Percentiles rank a stretch among this genome's conserved stretches.
Evolutionary conservation across 2,888 invertebrate species (phyloP).

Genomic region (Chymomyza fuscimana): DNA sequence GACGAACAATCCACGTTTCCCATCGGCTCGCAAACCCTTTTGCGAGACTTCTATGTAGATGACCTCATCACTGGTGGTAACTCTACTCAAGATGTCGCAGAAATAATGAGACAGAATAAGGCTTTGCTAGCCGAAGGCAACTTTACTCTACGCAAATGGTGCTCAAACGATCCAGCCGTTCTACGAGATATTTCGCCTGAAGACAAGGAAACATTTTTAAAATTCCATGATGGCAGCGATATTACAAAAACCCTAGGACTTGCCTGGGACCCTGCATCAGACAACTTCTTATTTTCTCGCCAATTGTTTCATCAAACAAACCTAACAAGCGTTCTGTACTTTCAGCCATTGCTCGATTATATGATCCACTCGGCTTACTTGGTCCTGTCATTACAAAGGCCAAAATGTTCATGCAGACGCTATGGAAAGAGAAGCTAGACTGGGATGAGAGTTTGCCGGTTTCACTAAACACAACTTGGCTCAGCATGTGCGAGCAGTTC

Average conservation of each 20-base stretch:
- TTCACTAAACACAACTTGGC: too few species aligned
- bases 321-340: background rate
- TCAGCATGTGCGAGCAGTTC: too few species aligned
- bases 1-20: constrained; percentile 8
- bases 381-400: background rate
- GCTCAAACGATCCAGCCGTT: constrained; percentile 20
- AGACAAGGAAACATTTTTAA: constrained; percentile 15
- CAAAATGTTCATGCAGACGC: background rate
- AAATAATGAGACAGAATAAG: constrained; percentile 22
- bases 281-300: constrained; percentile 4
- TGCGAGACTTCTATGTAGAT: constrained; percentile 42
- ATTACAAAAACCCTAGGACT: constrained; percentile 25
- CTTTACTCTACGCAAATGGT: constrained; percentile 32
- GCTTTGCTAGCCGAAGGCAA: constrained; percentile 14
- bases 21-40: background rate
- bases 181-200: background rate
- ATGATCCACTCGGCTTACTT: background rate
- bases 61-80: constrained; percentile 35
- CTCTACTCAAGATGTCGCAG: constrained; percentile 21
- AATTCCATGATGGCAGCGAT: constrained; percentile 22
- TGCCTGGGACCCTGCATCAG: constrained; percentile 18
- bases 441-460: too few species aligned
- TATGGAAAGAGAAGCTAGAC: background rate
- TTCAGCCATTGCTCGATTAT: background rate
- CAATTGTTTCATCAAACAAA: background rate